Evolutionary conservation across 1,140 invertebrate genomes (phyloP).

Genomic region (Diabrotica virgifera): DNA sequence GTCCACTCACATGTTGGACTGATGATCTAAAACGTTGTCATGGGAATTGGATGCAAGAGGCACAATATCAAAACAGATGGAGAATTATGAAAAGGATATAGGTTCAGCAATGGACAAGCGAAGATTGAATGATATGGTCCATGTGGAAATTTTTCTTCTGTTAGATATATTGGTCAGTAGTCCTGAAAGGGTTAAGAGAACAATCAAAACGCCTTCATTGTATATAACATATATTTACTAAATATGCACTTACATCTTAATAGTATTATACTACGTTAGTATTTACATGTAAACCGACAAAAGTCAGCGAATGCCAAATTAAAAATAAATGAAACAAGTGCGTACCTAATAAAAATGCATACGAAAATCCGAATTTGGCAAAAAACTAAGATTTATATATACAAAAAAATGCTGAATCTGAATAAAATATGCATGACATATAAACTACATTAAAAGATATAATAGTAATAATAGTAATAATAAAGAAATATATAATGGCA

Average conservation of each 20-base stretch:
- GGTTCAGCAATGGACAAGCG: too few species aligned
- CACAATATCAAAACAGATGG: too few species aligned
- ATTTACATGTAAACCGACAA: slow-evolving; percentile 38
- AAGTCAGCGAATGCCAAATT: slow-evolving; percentile 33
- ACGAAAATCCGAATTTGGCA: slow-evolving; percentile 22
- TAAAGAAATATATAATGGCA: slow-evolving; percentile 24
- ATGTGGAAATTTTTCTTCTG: too few species aligned
- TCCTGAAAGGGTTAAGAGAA: not conserved
- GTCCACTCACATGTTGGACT: too few species aligned
- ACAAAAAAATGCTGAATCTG: slow-evolving; percentile 15
- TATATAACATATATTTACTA: slow-evolving; percentile 41
- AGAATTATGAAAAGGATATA: too few species aligned
- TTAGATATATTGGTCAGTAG: too few species aligned
- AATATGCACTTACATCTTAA: slow-evolving; percentile 33
- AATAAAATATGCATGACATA: slow-evolving; percentile 32
- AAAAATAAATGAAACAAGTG: slow-evolving; percentile 20
- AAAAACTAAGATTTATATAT: slow-evolving; percentile 24
- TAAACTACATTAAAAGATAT: slow-evolving; percentile 27
- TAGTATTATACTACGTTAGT: slow-evolving; percentile 36
- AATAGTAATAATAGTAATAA: slow-evolving; percentile 22
- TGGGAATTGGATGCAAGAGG: too few species aligned
- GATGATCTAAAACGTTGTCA: too few species aligned
- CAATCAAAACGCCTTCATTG: not conserved
- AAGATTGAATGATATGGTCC: too few species aligned
- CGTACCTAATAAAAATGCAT: slow-evolving; percentile 17